Conservation (phyloP, 2,888 invertebrate genomes). For the Incurvaria masculella region DNA sequence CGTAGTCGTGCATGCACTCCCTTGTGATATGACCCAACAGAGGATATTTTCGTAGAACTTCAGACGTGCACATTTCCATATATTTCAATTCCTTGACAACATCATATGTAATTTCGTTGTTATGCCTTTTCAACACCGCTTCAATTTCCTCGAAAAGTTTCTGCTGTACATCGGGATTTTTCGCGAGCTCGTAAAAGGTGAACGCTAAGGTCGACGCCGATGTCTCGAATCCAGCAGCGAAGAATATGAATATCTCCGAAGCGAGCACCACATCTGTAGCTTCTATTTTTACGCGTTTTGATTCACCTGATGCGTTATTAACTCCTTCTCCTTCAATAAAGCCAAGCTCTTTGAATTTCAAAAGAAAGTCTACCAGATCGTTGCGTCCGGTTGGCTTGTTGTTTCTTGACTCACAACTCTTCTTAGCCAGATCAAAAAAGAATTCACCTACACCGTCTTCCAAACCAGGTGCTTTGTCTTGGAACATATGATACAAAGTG, state of each 20-base stretch:
- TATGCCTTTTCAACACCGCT: constrained; percentile 22
- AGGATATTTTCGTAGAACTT: constrained; percentile 42
- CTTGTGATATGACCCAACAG: constrained; percentile 29
- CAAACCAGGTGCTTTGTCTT: constrained; percentile 1
- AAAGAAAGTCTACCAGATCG: constrained; percentile 17
- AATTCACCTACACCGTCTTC: constrained; percentile 1
- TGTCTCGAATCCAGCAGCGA: constrained; percentile 15
- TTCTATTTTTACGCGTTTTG: constrained; percentile 20
- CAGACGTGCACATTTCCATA: constrained; percentile 39
- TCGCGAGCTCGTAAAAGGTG: neutral
- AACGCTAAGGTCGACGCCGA: neutral
- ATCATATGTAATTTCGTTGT: constrained; percentile 39
- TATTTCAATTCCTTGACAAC: constrained; percentile 42
- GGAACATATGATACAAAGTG: constrained; percentile 6
- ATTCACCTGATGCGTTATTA: constrained; percentile 12
- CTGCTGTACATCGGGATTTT: neutral
- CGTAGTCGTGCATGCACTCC: constrained; percentile 8
- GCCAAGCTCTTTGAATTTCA: constrained; percentile 11
- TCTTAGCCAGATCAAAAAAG: constrained; percentile 4
- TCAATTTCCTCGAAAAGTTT: neutral
- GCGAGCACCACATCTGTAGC: constrained; percentile 41
- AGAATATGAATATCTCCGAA: constrained; percentile 51
- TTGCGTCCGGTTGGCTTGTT: constrained; percentile 11
- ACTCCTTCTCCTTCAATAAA: constrained; percentile 15
- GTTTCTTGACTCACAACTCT: constrained; percentile 9